Percentiles rank a stretch among this genome's conserved stretches.
phyloP scores from a whole-genome alignment of 2,888 invertebrate genomes.

The Drosophila atripex region DNA sequence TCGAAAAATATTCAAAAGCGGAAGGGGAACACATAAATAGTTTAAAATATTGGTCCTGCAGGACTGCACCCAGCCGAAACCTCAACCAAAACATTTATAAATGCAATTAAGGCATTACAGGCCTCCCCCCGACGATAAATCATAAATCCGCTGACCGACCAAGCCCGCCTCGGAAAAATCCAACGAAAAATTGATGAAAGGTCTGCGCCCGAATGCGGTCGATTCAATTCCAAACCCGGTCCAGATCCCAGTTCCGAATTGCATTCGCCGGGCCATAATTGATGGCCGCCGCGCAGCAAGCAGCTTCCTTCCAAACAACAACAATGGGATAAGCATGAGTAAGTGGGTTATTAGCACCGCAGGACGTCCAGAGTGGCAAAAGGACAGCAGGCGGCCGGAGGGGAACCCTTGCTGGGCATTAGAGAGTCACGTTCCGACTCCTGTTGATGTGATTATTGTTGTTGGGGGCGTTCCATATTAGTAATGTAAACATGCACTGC shows the following conservation, averaged over 20 bases:
- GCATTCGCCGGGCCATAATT: conserved; percentile 53
- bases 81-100: conserved; percentile 44
- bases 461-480: conserved; percentile 71
- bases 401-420: conserved; percentile 69
- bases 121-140: conserved; percentile 15
- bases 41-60: not conserved
- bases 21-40: conserved; percentile 1
- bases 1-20: not conserved
- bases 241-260: conserved; percentile 21
- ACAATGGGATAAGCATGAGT: conserved; percentile 80
- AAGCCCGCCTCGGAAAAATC: conserved; percentile 6
- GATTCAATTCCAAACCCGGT: conserved; percentile 58
- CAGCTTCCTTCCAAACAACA: conserved; percentile 17
- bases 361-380: conserved; percentile 60
- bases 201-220: conserved; percentile 55
- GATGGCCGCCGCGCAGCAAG: conserved; percentile 55
- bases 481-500: conserved; percentile 65
- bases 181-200: conserved; percentile 6
- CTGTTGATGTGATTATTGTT: conserved; percentile 51
- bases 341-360: conserved; percentile 82
- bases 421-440: conserved; percentile 62
- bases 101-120: conserved; percentile 46
- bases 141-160: conserved; percentile 37
- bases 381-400: conserved; percentile 31
- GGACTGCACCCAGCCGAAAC: conserved; percentile 9